These are phyloP conservation scores for Psammodynastes pulverulentus DNA, from an alignment of 2,113 vertebrate species.

Conservation along the genomic window DNA sequence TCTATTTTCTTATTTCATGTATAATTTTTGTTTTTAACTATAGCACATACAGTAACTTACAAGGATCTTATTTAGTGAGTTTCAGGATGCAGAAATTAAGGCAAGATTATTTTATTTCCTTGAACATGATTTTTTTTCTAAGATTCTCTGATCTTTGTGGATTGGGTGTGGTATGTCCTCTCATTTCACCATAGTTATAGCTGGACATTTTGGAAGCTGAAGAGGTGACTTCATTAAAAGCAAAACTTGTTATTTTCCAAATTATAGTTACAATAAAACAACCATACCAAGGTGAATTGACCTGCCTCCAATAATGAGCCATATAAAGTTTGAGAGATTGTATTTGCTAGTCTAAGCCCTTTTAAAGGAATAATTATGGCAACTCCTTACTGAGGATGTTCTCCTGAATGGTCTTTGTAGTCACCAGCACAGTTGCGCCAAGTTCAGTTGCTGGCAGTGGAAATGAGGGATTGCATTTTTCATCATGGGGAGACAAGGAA, in stretches of 20 bases:
- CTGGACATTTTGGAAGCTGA: not conserved
- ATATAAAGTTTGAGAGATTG: not conserved
- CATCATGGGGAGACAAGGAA: not conserved
- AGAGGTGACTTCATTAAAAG: not conserved
- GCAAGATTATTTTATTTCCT: not conserved
- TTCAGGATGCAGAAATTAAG: not conserved
- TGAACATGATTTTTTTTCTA: accelerated
- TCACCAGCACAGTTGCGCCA: constrained; percentile 72
- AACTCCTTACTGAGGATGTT: constrained; percentile 11
- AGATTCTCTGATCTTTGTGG: not conserved
- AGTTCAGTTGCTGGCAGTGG: constrained; percentile 74
- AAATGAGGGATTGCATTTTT: constrained; percentile 58
- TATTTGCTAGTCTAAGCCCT: accelerated
- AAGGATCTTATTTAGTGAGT: not conserved
- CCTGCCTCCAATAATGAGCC: not conserved
- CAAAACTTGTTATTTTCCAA: accelerated
- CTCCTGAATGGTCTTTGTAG: constrained; percentile 72
- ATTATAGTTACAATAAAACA: not conserved
- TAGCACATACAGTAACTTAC: not conserved
- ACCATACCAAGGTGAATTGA: not conserved
- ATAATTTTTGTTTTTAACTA: not conserved
- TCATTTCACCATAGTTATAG: not conserved
- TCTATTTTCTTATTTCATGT: not conserved
- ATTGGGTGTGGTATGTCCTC: not conserved
- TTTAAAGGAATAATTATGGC: constrained; percentile 4